Evolutionary conservation across 1,140 invertebrate genomes (phyloP).

Genomic region (Portunus trituberculatus): DNA sequence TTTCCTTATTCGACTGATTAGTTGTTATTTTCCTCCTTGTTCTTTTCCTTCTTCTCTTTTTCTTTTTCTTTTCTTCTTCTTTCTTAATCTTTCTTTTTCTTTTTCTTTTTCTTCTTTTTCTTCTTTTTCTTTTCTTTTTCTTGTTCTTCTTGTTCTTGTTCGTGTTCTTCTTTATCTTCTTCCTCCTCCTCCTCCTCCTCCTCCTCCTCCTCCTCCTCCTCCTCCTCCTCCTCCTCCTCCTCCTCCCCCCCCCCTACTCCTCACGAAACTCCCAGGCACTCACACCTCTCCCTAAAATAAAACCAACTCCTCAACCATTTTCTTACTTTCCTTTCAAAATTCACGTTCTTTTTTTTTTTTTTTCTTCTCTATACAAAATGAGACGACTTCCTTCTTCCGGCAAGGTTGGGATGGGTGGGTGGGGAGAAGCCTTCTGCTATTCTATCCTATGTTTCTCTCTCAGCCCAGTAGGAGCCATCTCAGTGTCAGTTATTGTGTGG

Average conservation of each 20-base stretch:
- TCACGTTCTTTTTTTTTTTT: too few species aligned
- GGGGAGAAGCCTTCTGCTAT: too few species aligned
- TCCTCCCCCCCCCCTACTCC: not conserved
- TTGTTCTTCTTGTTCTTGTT: not conserved
- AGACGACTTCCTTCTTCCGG: not conserved
- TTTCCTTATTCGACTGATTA: not conserved
- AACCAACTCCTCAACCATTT: too few species aligned
- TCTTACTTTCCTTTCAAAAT: too few species aligned
- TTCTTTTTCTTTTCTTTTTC: not conserved
- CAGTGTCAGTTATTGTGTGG: not conserved
- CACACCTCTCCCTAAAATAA: too few species aligned
- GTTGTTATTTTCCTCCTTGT: not conserved
- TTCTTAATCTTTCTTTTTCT: not conserved
- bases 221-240: conserved; percentile 14
- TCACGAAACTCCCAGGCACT: too few species aligned
- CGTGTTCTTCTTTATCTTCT: not conserved
- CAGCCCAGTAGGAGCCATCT: too few species aligned
- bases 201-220: too few species aligned
- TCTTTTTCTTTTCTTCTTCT: not conserved
- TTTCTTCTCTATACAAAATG: too few species aligned
- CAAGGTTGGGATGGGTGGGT: too few species aligned
- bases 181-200: too few species aligned
- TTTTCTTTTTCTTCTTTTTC: not conserved
- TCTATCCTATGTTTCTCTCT: too few species aligned
- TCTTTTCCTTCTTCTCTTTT: not conserved